Evolutionary conservation across 2,888 invertebrate species (phyloP), one percentile per base, ranked within the genome.

Genomic region (Toxonevra muliebris): DNA sequence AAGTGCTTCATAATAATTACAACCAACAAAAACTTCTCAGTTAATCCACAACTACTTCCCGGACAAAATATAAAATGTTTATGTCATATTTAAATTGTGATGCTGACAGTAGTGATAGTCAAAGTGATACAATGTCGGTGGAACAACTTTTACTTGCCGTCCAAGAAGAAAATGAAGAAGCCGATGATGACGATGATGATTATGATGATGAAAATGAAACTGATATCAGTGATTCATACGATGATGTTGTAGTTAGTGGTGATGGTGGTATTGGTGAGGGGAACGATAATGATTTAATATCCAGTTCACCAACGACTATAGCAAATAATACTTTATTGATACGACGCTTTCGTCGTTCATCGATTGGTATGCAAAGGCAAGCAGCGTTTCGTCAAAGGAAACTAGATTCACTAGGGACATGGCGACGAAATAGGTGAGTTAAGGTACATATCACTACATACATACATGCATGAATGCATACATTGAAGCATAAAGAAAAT

Each of bases 331-430:
- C 69, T 15, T n/a, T 66, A 42, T 50, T 66, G 13, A 71, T 75
- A 50, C 77, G 78, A 61, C 80, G 76, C 63, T 80, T 79, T 73
- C 81, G 83, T 20, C 78, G 81, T 65, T 82, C 82, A 15, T 82
- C 82, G 48, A 78, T 83, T 73, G 82, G 84, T 67, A 81, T 82
- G 76, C 83, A 82, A 71, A 77, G 84, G 59, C 79, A 81, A 68
- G 76, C 82, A 58, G 84, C 82, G 52, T 84, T 84, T 72, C 83
- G 84, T n/a, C 80, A 83, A 70, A 80, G 82, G 62, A 85, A 85
- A 73, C 77, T 82, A 64, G 83, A 84, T 72, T 84, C 83, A 11
- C 66, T 83, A 66, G 80, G 81, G 54, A 73, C 77, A 30, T 80
- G 77, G 78, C 80, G 84, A 1, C 82, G 81, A 69, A 80, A 79